A percentile compares a stretch with the other conserved stretches of the same genome.
Conservation (phyloP, 2,888 invertebrate genomes). For the Escarpia spicata region DNA sequence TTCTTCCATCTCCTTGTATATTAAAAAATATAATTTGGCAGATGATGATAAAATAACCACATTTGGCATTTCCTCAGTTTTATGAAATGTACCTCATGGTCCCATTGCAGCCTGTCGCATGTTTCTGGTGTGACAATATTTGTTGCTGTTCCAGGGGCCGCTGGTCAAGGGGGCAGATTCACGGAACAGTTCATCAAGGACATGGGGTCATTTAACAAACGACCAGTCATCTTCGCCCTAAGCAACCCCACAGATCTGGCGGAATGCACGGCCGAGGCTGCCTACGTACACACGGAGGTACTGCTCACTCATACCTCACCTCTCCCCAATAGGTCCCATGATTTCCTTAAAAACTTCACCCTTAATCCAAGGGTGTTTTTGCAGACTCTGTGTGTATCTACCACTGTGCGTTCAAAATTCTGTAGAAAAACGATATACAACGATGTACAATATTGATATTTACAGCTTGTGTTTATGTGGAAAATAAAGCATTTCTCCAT, state of each 20-base stretch:
- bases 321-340: background rate
- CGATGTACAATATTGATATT: too few relatives aligned
- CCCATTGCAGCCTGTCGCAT: background rate
- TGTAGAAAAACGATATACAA: too few relatives aligned
- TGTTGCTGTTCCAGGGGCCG: conserved; percentile 74
- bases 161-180: conserved; percentile 94
- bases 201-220: conserved; percentile 85
- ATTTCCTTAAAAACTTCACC: background rate
- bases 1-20: too few relatives aligned
- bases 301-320: conserved; percentile 26
- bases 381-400: too few relatives aligned
- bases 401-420: too few relatives aligned
- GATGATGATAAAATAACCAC: too few relatives aligned
- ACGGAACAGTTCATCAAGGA: conserved; percentile 83
- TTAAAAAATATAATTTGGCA: too few relatives aligned
- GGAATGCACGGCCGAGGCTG: conserved; percentile 99
- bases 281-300: conserved; percentile 87
- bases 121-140: background rate
- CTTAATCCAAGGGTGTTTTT: too few relatives aligned
- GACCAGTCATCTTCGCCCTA: conserved; percentile 95
- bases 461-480: too few relatives aligned
- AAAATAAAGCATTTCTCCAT: too few relatives aligned
- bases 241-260: conserved; percentile 98
- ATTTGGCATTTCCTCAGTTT: too few relatives aligned
- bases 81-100: too few relatives aligned